Evolutionary conservation across 64 coral and sea anemone species (phyloP), one percentile per base, ranked within the genome.

Genomic region (Porites lutea): DNA sequence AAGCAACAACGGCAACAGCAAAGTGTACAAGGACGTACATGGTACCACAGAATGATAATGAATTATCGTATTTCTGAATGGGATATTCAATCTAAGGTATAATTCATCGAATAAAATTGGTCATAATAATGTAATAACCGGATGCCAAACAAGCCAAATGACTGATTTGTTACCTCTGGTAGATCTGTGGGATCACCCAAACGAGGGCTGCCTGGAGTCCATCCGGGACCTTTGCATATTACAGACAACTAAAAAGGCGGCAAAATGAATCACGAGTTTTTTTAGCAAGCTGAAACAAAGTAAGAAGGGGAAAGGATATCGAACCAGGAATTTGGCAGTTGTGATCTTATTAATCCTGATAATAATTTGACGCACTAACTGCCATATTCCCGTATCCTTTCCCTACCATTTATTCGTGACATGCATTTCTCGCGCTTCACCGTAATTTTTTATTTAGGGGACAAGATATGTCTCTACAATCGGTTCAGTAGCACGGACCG

Each of bases 221-320:
- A 98, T 74, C 93, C 93, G 4, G 96, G 96, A 11, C 96, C 96
- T 87, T 98, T 98, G 51, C 95, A 58, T 50, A 98, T 52, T 16
- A 98, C 96, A 57, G 57, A 92, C 3, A 98, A 20, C 96, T 98
- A n/a, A 79, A 48, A 20, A 82, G 8, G 90, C 64, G 49, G 10
- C 13, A 18, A 59, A 48, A 79, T n/a, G 1, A 3, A 74, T 74
- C 14, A 0, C n/a, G 59, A n/a, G n/a, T n/a, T n/a, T n/a, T n/a
- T n/a, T n/a, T n/a, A n/a, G n/a, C n/a, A n/a, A n/a, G n/a, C n/a
- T n/a, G n/a, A n/a, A n/a, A n/a, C n/a, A n/a, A n/a, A n/a, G n/a
- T n/a, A n/a, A n/a, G n/a, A n/a, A n/a, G n/a, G n/a, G n/a, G n/a
- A n/a, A n/a, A n/a, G n/a, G n/a, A n/a, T n/a, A n/a, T n/a, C n/a